Conservation (phyloP, 2,113 vertebrate genomes). For the Rhea pennata region DNA sequence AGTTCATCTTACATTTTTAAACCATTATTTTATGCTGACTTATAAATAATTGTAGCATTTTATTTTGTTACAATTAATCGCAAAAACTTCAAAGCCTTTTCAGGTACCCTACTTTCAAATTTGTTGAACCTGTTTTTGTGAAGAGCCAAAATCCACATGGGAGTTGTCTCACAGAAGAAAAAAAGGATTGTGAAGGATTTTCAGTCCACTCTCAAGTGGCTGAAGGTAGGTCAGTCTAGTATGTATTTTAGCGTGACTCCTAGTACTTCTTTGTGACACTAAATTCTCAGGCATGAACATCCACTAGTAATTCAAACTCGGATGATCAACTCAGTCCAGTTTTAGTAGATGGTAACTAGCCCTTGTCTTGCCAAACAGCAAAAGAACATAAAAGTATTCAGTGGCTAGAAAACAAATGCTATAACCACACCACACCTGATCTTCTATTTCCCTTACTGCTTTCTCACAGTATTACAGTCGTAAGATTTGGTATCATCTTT, state of each 20-base stretch:
- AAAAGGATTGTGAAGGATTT: background rate
- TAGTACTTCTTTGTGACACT: background rate
- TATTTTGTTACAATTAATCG: background rate
- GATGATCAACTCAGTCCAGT: background rate
- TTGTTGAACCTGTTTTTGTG: background rate
- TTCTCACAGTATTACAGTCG: background rate
- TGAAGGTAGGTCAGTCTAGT: background rate
- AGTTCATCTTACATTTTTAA: background rate
- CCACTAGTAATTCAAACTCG: background rate
- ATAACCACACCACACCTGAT: background rate
- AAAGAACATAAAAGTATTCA: background rate
- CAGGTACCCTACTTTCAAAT: background rate
- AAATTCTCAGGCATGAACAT: background rate
- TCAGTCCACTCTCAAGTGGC: background rate
- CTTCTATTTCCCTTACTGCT: background rate
- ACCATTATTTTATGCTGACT: too few species aligned
- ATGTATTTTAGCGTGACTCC: background rate
- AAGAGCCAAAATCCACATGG: background rate
- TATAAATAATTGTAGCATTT: background rate
- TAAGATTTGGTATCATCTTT: background rate
- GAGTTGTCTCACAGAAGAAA: rapidly evolving
- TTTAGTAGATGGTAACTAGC: background rate
- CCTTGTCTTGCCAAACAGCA: background rate
- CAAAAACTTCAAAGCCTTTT: background rate
- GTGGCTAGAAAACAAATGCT: background rate